phyloP scores from a whole-genome alignment of 1,140 invertebrate genomes.

The Diorhabda carinulata region DNA sequence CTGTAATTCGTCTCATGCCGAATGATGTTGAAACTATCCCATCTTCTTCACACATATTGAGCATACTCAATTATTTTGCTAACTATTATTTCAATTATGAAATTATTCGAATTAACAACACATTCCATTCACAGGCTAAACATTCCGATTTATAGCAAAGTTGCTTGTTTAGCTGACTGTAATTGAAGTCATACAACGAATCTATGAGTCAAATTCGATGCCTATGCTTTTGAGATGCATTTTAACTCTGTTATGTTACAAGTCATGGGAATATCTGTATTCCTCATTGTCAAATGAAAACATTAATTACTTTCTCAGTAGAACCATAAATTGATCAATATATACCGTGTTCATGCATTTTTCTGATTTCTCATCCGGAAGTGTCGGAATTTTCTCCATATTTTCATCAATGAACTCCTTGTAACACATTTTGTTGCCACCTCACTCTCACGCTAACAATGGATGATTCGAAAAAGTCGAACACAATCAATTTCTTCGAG shows the following conservation, averaged over 20 bases:
- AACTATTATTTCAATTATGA: too few relatives aligned
- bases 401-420: neutral
- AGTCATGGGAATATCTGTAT: neutral
- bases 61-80: too few relatives aligned
- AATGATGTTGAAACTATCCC: too few relatives aligned
- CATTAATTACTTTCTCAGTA: neutral
- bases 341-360: neutral
- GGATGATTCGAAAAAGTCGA: neutral
- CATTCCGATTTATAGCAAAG: too few relatives aligned
- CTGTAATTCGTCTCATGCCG: too few relatives aligned
- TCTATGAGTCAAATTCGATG: too few relatives aligned
- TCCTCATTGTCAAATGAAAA: neutral
- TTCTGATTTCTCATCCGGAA: neutral
- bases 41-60: too few relatives aligned
- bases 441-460: neutral
- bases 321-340: neutral
- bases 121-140: too few relatives aligned
- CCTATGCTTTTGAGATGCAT: too few relatives aligned
- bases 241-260: neutral
- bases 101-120: too few relatives aligned
- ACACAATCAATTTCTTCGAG: neutral
- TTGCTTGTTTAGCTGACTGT: too few relatives aligned
- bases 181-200: too few relatives aligned
- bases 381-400: neutral
- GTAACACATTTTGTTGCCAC: neutral